These are phyloP conservation scores for Cheilosia vernalis DNA, from an alignment of 2,888 invertebrate genomes.

Conservation along the genomic window DNA sequence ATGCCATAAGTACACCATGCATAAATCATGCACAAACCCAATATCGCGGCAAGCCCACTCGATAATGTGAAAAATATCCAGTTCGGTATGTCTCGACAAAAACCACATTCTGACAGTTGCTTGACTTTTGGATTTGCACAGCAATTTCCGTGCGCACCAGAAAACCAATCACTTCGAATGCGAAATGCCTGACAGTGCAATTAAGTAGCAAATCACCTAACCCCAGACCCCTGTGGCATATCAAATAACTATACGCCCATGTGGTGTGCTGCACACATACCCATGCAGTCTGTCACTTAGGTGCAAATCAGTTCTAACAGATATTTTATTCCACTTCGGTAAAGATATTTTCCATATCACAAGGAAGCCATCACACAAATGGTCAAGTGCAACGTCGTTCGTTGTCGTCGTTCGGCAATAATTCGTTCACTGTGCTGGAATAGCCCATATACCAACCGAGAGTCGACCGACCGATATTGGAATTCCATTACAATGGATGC, in stretches of 20 bases:
- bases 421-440: constrained; percentile 34
- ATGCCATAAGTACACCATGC: not conserved
- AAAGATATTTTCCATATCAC: constrained; percentile 63
- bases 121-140: constrained; percentile 37
- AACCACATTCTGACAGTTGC: constrained; percentile 48
- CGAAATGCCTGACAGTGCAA: constrained; percentile 66
- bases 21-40: constrained; percentile 45
- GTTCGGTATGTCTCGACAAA: not conserved
- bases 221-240: constrained; percentile 71
- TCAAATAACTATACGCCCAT: constrained; percentile 53
- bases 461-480: constrained; percentile 46
- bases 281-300: constrained; percentile 56
- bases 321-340: constrained; percentile 41
- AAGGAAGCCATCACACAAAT: constrained; percentile 64
- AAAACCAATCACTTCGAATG: constrained; percentile 54
- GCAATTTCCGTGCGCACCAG: constrained; percentile 37
- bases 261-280: constrained; percentile 18
- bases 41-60: constrained; percentile 58
- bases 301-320: constrained; percentile 69
- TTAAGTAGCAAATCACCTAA: constrained; percentile 72
- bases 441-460: constrained; percentile 42
- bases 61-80: constrained; percentile 25
- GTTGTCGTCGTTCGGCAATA: constrained; percentile 40
- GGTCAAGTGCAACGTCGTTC: constrained; percentile 62
- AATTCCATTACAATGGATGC: constrained; percentile 57